Evolutionary conservation across 2,113 vertebrate species (phyloP).

Genomic region (Clupea harengus): DNA sequence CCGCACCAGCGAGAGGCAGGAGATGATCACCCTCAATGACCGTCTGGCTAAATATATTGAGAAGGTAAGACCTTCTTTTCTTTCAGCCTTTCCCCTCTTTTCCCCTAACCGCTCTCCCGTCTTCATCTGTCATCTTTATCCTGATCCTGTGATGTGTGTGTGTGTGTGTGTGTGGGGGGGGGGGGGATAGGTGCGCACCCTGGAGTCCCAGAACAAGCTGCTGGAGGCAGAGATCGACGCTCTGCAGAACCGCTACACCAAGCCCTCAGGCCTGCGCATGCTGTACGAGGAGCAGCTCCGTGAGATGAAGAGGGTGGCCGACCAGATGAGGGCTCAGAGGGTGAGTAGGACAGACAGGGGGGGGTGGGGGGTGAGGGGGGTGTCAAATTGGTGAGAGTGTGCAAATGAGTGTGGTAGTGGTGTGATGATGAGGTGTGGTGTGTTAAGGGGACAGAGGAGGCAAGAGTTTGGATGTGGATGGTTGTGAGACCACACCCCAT

Average conservation of each 20-base stretch:
- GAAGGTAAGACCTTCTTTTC: conserved; percentile 56
- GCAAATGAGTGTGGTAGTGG: background rate
- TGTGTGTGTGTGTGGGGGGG: background rate
- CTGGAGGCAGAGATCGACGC: conserved; percentile 64
- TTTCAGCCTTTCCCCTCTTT: background rate
- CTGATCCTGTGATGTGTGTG: background rate
- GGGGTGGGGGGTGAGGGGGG: background rate
- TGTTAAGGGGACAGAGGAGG: background rate
- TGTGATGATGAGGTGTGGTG: background rate
- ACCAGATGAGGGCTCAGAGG: conserved; percentile 65
- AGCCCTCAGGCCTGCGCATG: conserved; percentile 60
- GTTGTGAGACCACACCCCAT: background rate
- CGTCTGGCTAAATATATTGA: conserved; percentile 70
- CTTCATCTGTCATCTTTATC: background rate
- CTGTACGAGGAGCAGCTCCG: conserved; percentile 69
- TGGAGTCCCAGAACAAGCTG: conserved; percentile 64
- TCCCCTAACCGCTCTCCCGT: background rate
- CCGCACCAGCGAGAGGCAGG: conserved; percentile 66
- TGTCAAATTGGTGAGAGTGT: background rate
- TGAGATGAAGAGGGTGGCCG: conserved; percentile 63
- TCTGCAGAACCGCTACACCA: conserved; percentile 54
- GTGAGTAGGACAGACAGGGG: conserved; percentile 40
- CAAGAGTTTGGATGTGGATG: background rate
- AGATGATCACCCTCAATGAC: conserved; percentile 72
- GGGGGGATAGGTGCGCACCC: conserved; percentile 64